Evolutionary conservation across 2,888 invertebrate genomes (phyloP), one percentile per base, ranked within the genome.

Genomic region (Apotomis capreana): DNA sequence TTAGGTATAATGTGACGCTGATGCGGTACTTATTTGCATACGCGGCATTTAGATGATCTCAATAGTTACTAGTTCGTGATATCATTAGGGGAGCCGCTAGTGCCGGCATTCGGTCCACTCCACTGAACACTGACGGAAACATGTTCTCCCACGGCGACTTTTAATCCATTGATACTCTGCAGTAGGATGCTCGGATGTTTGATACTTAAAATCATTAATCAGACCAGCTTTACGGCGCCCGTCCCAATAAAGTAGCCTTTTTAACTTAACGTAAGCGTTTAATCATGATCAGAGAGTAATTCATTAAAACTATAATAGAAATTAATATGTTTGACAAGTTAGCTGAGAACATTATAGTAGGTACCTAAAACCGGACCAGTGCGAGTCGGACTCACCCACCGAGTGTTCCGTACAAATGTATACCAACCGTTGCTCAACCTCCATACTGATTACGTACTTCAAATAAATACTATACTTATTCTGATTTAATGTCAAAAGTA

Each of bases 201-300:
- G 13, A 12, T 55, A 46, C 49, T 36, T 36, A 12, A 36, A 62
- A 62, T 62, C 36, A 51, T 62, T 36, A 51, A 51, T 51, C 62
- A 51, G 51, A 60, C 51, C 36, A 49, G 51, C 12, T 62, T 62
- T 37, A 62, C 8, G 36, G 49, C 49, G n/a, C 36, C 26, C 36
- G 61, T 62, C 62, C n/a, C 51, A 62, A 51, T 51, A 51, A 62
- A 51, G 49, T 37, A 62, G 62, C 51, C 51, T n/a, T 13, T 62
- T 8, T 13, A 44, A 59, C 9, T 59, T 44, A 44, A 40, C 44
- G 59, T 59, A 13, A 44, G 59, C 44, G n/a, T 58, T 40, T 59
- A 59, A 59, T 44, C 44, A 9, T 59, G 44, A 44, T 59, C 37
- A 10, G 40, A n/a, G 37, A 6, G 37, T 37, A 58, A 57, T n/a